Percentiles rank a stretch among this genome's conserved stretches.
Evolutionary conservation across 2,113 vertebrate species (phyloP).

Genomic region (Melanotaenia duboulayi): DNA sequence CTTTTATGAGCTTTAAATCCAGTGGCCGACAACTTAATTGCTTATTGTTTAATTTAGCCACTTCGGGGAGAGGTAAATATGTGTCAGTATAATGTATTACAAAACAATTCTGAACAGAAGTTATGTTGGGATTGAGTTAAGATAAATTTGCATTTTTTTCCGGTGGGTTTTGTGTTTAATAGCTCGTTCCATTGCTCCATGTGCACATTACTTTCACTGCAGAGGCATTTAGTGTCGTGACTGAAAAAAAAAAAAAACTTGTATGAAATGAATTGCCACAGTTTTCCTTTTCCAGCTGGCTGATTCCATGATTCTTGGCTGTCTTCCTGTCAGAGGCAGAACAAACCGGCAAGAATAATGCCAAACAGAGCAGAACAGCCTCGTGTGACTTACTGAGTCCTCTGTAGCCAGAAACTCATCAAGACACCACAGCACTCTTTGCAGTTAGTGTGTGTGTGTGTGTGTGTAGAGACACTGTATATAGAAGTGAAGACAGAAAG

Average conservation of each 20-base stretch:
- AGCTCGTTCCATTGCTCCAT: not conserved
- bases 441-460: constrained; percentile 22
- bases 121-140: not conserved
- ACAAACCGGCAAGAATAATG: constrained; percentile 40
- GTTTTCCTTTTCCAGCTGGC: constrained; percentile 22
- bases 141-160: not conserved
- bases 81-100: no score
- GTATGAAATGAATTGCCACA: not conserved
- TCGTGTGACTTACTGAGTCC: constrained; percentile 50
- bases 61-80: no score
- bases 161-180: not conserved
- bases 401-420: constrained; percentile 47
- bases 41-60: no score
- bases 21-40: no score
- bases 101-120: not conserved
- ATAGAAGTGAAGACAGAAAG: constrained; percentile 8
- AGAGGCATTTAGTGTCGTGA: constrained; percentile 1
- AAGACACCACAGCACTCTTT: constrained; percentile 31
- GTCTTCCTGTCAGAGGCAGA: constrained; percentile 43
- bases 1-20: no score
- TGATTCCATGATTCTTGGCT: constrained; percentile 42
- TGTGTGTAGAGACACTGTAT: constrained; percentile 5
- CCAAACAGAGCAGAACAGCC: constrained; percentile 42
- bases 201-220: not conserved
- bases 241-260: not conserved